These are phyloP conservation scores for Linyphia triangularis DNA, from an alignment of 2,888 invertebrate genomes.

Conservation along the genomic window DNA sequence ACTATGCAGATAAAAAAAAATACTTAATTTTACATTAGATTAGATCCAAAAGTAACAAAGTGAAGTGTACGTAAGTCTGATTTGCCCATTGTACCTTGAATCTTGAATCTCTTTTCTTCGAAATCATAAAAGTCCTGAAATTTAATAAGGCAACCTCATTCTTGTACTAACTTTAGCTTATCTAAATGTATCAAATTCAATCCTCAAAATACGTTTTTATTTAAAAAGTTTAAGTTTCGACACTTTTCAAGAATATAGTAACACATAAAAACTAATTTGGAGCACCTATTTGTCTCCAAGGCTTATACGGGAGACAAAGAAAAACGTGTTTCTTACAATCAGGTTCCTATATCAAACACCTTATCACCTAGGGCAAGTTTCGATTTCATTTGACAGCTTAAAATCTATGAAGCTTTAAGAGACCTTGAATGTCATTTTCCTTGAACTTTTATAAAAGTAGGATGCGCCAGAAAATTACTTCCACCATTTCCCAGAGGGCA, in stretches of 20 bases:
- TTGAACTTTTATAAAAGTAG: constrained; percentile 15
- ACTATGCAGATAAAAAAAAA: too few species aligned
- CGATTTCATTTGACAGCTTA: neutral
- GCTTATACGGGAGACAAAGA: neutral
- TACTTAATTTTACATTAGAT: too few species aligned
- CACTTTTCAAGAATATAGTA: neutral
- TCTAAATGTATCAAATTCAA: too few species aligned
- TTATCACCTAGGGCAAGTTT: neutral
- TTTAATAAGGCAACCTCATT: too few species aligned
- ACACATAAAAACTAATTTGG: neutral
- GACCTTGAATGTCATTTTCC: neutral
- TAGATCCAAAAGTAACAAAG: too few species aligned
- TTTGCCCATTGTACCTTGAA: too few species aligned
- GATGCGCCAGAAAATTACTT: neutral
- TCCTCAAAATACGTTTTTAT: too few species aligned
- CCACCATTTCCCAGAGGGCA: neutral
- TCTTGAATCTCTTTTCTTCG: too few species aligned
- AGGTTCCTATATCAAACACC: neutral
- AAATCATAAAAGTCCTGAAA: too few species aligned
- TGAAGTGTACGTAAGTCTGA: too few species aligned
- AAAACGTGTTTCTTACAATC: neutral
- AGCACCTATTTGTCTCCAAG: neutral
- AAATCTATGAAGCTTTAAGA: neutral
- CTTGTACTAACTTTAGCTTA: too few species aligned
- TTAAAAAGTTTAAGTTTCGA: neutral